Evolutionary conservation across 2,113 vertebrate species (phyloP).

Genomic region (Emydocephalus ijimae): DNA sequence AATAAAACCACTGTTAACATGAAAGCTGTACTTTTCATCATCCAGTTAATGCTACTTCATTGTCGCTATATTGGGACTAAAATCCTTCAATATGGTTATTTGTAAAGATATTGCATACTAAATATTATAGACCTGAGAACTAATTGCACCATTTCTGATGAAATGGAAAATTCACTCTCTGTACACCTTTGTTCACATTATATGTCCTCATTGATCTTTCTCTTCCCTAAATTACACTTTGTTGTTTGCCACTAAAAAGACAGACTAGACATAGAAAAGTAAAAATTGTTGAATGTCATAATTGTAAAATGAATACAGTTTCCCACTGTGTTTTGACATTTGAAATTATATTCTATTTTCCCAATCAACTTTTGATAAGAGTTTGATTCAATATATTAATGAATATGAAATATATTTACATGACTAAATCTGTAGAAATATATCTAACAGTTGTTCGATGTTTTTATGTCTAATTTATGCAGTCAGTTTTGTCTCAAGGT

Average conservation of each 20-base stretch:
- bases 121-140: not conserved
- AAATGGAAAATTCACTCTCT: not conserved
- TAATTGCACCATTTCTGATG: not conserved
- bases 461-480: not conserved
- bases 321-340: not conserved
- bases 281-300: constrained; percentile 7
- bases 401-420: not conserved
- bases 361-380: not conserved
- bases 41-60: not conserved
- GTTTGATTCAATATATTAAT: not conserved
- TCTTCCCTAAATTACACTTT: constrained; percentile 5
- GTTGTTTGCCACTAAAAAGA: constrained; percentile 2
- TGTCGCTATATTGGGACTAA: not conserved
- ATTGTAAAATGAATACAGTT: constrained; percentile 1
- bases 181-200: not conserved
- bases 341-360: constrained; percentile 22
- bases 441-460: not conserved
- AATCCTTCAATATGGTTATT: not conserved
- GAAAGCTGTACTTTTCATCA: not conserved
- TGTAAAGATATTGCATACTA: not conserved
- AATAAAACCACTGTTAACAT: not conserved
- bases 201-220: not conserved
- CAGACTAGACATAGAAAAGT: not conserved
- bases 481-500: not conserved
- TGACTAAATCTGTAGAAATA: constrained; percentile 11